A percentile compares a stretch with the other conserved stretches of the same genome.
These are phyloP conservation scores for Scytalopus superciliaris DNA, from an alignment of 2,113 vertebrate species.

Conservation along the genomic window DNA sequence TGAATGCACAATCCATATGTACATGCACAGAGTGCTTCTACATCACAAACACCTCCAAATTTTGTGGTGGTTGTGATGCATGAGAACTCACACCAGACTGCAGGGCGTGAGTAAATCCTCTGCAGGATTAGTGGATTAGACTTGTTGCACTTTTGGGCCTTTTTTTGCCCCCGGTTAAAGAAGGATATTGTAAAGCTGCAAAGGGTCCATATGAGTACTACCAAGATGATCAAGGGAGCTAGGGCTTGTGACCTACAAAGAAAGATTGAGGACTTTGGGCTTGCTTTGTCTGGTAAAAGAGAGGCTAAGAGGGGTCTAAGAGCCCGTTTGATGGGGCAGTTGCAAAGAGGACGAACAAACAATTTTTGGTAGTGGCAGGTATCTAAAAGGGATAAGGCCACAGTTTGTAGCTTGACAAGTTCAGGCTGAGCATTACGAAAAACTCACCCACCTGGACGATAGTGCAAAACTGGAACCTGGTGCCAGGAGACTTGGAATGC, in stretches of 20 bases:
- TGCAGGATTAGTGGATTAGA: neutral
- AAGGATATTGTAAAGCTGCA: neutral
- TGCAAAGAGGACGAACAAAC: neutral
- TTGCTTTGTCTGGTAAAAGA: neutral
- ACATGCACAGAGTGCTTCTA: neutral
- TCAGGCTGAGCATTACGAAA: neutral
- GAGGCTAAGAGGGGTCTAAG: neutral
- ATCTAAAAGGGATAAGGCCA: neutral
- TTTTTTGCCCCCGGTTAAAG: neutral
- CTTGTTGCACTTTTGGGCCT: neutral
- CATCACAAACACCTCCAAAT: neutral
- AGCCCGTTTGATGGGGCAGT: neutral
- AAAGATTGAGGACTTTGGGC: neutral
- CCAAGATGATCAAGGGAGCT: neutral
- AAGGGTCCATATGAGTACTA: neutral
- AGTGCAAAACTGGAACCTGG: neutral
- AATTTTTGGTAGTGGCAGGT: neutral
- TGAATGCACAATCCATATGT: neutral
- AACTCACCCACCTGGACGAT: neutral
- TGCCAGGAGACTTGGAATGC: accelerated
- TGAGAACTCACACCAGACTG: neutral
- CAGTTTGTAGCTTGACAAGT: neutral
- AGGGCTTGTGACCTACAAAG: neutral
- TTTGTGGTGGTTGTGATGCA: neutral
- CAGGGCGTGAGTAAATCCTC: neutral